Base-by-base conservation (phyloP, 2,113 vertebrate genomes). In the Nycticryphes semicollaris region DNA sequence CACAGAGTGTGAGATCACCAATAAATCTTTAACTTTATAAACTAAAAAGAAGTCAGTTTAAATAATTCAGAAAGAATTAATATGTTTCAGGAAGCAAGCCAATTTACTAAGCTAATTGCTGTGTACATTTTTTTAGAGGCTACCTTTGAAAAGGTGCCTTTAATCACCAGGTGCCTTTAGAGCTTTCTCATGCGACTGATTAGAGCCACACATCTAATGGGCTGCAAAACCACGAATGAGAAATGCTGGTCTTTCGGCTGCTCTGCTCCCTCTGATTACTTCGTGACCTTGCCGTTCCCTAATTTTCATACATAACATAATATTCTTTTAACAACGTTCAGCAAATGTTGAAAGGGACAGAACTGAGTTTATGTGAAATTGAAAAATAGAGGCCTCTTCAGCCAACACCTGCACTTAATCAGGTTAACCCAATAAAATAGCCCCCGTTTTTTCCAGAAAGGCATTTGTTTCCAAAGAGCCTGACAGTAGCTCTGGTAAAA, bases 1-100 rank as follows among this genome's bases (percentile, higher is more conserved):
- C 77, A 89, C 18, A 39, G 70, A 82, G 67, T 33, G 18, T 33
- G 69, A 85, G 23, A 66, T 63, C 70, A 69, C 77, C 89, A 91
- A 91, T 93, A 94, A 94, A 95, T 93, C 77, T 94, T 94, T 79
- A 79, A 13, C 47, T 96, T 91, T 81, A 94, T 86, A 86, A 92
- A 89, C 77, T 72, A 80, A 89, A 95, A 96, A 91, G 41, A 74
- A 95, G 81, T 43, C 7, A 20, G 59, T 87, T 87, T 74, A 94
- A 94, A 85, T 79, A 93, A 96, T 94, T 94, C 50, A 35, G 70
- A 59, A 85, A 85, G 73, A 94, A 95, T 87, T 87, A 87, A 48
- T 87, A 75, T 45, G 37, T 94, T 94, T 89, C 75, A 91, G 92
- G 77, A 95, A 93, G 81, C 64, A 81, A 85, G 74, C 60, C 87